Evolutionary conservation across 2,113 vertebrate species (phyloP).

Genomic region (Pristiophorus japonicus): DNA sequence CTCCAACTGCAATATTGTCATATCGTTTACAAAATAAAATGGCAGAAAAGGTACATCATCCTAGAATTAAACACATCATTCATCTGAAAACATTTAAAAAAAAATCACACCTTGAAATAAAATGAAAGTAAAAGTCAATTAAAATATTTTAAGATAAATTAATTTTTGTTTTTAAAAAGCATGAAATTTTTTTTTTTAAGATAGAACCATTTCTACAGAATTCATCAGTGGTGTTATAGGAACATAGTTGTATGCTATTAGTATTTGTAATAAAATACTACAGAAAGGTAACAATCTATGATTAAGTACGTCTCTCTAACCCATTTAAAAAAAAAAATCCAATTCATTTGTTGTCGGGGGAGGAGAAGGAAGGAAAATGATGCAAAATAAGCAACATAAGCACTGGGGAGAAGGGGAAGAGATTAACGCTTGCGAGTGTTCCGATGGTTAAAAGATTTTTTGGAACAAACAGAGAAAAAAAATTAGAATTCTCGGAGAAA

Average conservation of each 20-base stretch:
- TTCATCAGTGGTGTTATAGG: neutral
- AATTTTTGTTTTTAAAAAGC: neutral
- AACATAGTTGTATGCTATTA: neutral
- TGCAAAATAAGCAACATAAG: neutral
- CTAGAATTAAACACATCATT: neutral
- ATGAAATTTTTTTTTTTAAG: conserved; percentile 6
- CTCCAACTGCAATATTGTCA: neutral
- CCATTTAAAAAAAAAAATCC: neutral
- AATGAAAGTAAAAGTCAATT: neutral
- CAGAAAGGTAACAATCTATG: neutral
- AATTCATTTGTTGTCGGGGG: neutral
- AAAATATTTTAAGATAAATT: conserved; percentile 34
- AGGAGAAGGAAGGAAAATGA: neutral
- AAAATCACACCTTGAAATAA: conserved; percentile 20
- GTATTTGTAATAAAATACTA: neutral
- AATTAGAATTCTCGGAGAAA: too few species aligned
- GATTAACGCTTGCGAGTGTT: too few species aligned
- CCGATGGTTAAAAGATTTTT: too few species aligned
- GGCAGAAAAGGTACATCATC: neutral
- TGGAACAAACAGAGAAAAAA: too few species aligned
- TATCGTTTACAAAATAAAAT: neutral
- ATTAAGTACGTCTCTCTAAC: neutral
- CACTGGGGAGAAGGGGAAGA: too few species aligned
- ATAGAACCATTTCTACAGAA: neutral
- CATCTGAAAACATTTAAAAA: neutral